These are phyloP conservation scores for Denticeps clupeoides DNA, from an alignment of 2,797 vertebrate genomes.

Conservation along the genomic window DNA sequence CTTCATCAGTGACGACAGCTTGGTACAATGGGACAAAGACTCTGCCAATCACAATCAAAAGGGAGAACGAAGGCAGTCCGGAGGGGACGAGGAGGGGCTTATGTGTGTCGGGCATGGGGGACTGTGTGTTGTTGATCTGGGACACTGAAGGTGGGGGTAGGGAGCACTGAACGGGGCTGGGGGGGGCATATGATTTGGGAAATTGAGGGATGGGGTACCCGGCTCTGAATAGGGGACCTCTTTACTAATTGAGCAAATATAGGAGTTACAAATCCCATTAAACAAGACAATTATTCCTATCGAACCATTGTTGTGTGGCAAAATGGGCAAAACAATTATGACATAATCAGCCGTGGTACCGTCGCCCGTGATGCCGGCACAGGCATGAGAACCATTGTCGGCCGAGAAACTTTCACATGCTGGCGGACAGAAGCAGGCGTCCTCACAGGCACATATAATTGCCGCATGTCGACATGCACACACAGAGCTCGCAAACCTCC, in stretches of 20 bases:
- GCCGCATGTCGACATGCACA: not conserved
- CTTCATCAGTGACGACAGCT: conserved; percentile 72
- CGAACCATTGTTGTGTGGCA: conserved; percentile 52
- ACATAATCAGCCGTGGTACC: conserved; percentile 42
- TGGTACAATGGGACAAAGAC: conserved; percentile 67
- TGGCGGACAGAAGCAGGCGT: conserved; percentile 17
- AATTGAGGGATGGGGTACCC: conserved; percentile 44
- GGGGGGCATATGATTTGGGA: conserved; percentile 27
- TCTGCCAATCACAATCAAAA: conserved; percentile 72
- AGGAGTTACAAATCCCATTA: conserved; percentile 60
- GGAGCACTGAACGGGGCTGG: conserved; percentile 28
- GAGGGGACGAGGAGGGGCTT: conserved; percentile 17
- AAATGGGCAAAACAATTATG: conserved; percentile 40
- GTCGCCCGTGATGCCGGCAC: conserved; percentile 34
- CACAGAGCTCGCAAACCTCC: conserved; percentile 9
- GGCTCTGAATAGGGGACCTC: conserved; percentile 51
- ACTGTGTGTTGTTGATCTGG: conserved; percentile 44
- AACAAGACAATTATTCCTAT: conserved; percentile 49
- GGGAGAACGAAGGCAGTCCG: conserved; percentile 22
- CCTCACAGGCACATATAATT: not conserved
- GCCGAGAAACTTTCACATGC: not conserved
- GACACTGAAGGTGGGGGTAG: conserved; percentile 38
- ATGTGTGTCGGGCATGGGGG: conserved; percentile 37
- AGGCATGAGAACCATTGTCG: conserved; percentile 29
- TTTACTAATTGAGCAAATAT: conserved; percentile 58